phyloP scores from a whole-genome alignment of 2,888 invertebrate species.

The Tetropium fuscum region DNA sequence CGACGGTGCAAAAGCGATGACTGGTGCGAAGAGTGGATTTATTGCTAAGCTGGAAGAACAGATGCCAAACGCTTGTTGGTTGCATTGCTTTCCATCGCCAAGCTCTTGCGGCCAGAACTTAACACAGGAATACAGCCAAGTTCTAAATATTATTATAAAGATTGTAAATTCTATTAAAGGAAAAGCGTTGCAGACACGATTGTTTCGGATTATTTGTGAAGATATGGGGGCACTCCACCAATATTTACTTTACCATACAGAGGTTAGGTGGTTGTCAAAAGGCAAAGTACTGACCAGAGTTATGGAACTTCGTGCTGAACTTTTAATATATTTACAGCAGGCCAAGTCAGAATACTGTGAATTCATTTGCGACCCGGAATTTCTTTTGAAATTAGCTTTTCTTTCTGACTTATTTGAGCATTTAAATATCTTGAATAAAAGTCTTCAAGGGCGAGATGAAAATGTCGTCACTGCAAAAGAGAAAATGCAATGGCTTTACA shows the following conservation, averaged over 20 bases:
- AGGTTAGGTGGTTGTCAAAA: conserved; percentile 12
- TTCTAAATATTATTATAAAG: too few species aligned
- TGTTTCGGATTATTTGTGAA: background rate
- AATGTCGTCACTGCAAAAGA: conserved; percentile 9
- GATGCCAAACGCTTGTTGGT: background rate
- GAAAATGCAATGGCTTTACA: background rate
- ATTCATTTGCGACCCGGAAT: too few species aligned
- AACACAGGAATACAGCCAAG: too few species aligned
- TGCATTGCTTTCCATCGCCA: background rate
- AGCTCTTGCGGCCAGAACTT: too few species aligned
- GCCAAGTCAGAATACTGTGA: too few species aligned
- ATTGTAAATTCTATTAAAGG: conserved; percentile 9
- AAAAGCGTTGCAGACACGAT: background rate
- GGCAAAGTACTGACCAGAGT: conserved; percentile 20
- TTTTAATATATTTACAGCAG: conserved; percentile 13
- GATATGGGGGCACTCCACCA: conserved; percentile 10
- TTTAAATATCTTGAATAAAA: conserved; percentile 5
- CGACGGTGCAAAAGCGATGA: conserved; percentile 11
- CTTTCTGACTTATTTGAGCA: conserved; percentile 6
- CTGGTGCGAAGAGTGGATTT: background rate
- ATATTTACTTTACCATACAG: conserved; percentile 9
- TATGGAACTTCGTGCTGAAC: conserved; percentile 15
- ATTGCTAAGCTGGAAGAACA: conserved; percentile 6
- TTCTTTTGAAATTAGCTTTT: too few species aligned
- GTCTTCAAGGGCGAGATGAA: conserved; percentile 15